A percentile compares a stretch with the other conserved stretches of the same genome.
Conservation (phyloP, 2,797 vertebrate genomes). For the Rhincodon typus region DNA sequence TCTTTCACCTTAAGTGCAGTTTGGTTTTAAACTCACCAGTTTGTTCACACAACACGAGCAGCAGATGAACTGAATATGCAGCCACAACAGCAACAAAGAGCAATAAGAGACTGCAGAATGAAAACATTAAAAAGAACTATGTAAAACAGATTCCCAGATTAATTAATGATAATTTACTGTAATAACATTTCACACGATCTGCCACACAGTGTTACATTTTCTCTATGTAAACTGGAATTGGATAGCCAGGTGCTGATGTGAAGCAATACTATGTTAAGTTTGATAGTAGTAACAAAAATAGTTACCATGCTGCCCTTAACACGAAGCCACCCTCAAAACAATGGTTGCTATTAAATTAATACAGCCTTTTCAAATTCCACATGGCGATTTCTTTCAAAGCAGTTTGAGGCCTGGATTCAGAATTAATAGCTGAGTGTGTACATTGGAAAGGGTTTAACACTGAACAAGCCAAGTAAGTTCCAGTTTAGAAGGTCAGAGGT, state of each 20-base stretch:
- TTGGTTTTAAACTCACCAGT: slow-evolving; percentile 67
- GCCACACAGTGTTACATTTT: background rate
- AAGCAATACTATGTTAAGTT: background rate
- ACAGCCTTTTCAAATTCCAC: background rate
- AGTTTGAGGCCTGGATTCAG: no score
- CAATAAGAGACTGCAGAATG: slow-evolving; percentile 68
- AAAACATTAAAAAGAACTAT: background rate
- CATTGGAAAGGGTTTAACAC: no score
- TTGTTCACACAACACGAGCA: slow-evolving; percentile 83
- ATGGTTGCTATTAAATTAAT: background rate
- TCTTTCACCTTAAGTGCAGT: background rate
- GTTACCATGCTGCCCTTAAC: background rate
- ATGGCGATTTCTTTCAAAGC: no score
- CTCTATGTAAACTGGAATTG: background rate
- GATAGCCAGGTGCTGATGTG: background rate
- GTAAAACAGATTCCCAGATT: background rate
- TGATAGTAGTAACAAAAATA: background rate
- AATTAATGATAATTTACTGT: background rate
- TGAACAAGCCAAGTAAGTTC: no score
- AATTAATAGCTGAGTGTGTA: no score
- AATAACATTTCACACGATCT: background rate
- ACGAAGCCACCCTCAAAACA: background rate
- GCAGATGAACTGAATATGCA: slow-evolving; percentile 80
- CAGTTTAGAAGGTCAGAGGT: no score
- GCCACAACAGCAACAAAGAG: slow-evolving; percentile 74